Evolutionary conservation across 1,140 invertebrate genomes (phyloP).

Genomic region (Coboldia fuscipes): DNA sequence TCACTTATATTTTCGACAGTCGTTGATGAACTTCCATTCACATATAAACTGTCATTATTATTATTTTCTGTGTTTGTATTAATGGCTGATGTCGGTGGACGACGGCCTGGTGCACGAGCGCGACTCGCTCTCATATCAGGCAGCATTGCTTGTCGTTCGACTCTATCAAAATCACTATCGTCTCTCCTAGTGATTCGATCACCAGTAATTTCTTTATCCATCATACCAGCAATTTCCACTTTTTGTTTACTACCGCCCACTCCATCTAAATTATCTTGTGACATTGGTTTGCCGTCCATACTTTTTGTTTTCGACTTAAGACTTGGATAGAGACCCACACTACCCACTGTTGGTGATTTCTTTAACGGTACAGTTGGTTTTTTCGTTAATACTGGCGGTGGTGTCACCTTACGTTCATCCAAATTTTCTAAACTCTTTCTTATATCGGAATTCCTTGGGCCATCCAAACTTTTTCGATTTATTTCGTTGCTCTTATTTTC

Average conservation of each 20-base stretch:
- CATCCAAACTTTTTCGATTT: conserved; percentile 4
- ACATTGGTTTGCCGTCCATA: conserved; percentile 16
- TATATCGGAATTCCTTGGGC: conserved; percentile 7
- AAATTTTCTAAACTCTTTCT: conserved; percentile 18
- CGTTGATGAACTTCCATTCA: conserved; percentile 4
- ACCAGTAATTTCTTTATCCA: conserved; percentile 2
- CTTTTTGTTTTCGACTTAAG: conserved; percentile 32
- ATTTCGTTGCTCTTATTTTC: conserved; percentile 21
- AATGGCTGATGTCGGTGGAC: conserved; percentile 27
- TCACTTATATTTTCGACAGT: conserved; percentile 8
- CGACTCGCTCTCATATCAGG: conserved; percentile 35
- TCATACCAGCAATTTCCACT: conserved; percentile 2
- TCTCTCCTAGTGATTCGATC: conserved; percentile 2
- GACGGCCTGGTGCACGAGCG: conserved; percentile 28
- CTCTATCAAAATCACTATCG: conserved; percentile 31
- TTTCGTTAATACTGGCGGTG: conserved; percentile 23
- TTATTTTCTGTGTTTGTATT: conserved; percentile 18
- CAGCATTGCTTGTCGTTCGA: conserved; percentile 31
- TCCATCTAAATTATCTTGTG: conserved; percentile 16
- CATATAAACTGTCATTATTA: conserved; percentile 1
- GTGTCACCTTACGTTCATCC: conserved; percentile 16
- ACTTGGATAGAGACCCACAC: conserved; percentile 28
- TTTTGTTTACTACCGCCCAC: conserved; percentile 10
- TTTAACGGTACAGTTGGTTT: conserved; percentile 37
- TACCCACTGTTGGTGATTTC: conserved; percentile 32